Conservation (phyloP, 1,140 invertebrate species). For the Drosophila eugracilis region DNA sequence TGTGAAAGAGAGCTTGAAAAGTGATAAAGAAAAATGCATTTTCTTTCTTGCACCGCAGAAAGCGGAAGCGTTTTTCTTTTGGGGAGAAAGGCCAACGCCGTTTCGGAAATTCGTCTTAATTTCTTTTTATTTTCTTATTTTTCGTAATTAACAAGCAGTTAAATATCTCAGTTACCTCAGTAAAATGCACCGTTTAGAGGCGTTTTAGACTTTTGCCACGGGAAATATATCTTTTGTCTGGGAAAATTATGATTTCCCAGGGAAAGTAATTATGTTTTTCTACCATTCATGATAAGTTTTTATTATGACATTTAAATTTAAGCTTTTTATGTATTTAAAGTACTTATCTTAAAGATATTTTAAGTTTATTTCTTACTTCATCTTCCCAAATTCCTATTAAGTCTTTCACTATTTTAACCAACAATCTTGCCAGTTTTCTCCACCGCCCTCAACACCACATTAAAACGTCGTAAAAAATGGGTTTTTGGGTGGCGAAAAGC, state of each 20-base stretch:
- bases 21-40: constrained; percentile 9
- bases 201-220: too few relatives aligned
- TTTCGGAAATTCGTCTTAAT: constrained; percentile 14
- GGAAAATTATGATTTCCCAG: background rate
- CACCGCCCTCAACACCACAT: background rate
- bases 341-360: too few relatives aligned
- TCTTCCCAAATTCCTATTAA: background rate
- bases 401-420: background rate
- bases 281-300: background rate
- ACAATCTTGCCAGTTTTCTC: background rate
- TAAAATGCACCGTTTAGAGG: background rate
- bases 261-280: background rate
- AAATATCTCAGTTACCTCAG: constrained; percentile 10
- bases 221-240: background rate
- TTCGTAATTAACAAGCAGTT: constrained; percentile 8
- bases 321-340: background rate
- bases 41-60: background rate
- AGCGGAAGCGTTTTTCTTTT: constrained; percentile 2
- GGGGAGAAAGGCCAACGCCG: constrained; percentile 7
- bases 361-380: too few relatives aligned
- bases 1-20: background rate
- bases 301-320: background rate
- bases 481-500: constrained; percentile 4
- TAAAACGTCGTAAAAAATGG: background rate
- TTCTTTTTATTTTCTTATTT: too few relatives aligned